Percentiles rank a stretch among this genome's conserved stretches.
phyloP scores from a whole-genome alignment of 2,888 invertebrate species.

The Melanchra persicariae region DNA sequence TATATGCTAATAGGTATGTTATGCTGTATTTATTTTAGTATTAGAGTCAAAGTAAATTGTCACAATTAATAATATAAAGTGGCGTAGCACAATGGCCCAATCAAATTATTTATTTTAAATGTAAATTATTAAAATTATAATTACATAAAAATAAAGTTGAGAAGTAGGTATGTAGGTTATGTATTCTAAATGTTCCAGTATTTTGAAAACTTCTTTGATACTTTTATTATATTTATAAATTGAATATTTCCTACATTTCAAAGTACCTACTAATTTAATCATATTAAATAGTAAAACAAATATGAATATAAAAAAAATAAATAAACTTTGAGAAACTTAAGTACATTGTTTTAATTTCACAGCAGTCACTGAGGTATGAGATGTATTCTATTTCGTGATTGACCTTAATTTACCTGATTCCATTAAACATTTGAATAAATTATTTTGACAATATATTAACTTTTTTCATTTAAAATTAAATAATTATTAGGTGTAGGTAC shows the following conservation, averaged over 20 bases:
- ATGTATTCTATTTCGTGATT: background rate
- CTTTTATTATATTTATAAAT: background rate
- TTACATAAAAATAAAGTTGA: background rate
- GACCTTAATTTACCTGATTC: conserved; percentile 12
- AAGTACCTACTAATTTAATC: conserved; percentile 2
- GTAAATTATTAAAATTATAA: background rate
- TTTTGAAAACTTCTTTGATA: conserved; percentile 8
- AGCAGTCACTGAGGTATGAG: conserved; percentile 14
- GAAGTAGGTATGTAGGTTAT: background rate
- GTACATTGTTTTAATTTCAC: conserved; percentile 35
- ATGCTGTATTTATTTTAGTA: conserved; percentile 15
- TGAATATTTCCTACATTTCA: conserved; percentile 1
- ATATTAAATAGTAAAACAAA: conserved; percentile 21
- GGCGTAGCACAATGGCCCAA: background rate
- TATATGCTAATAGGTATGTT: conserved; percentile 18
- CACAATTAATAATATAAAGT: background rate
- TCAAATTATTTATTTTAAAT: background rate
- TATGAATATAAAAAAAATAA: conserved; percentile 31
- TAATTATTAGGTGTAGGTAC: too few relatives aligned
- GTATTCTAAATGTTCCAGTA: conserved; percentile 1
- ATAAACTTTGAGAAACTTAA: conserved; percentile 26
- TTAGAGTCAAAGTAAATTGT: conserved; percentile 5
- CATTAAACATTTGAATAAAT: conserved; percentile 32
- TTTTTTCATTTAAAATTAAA: background rate
- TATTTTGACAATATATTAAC: background rate